Conservation (phyloP, 2,113 vertebrate genomes). For the Chascanopsetta lugubris region DNA sequence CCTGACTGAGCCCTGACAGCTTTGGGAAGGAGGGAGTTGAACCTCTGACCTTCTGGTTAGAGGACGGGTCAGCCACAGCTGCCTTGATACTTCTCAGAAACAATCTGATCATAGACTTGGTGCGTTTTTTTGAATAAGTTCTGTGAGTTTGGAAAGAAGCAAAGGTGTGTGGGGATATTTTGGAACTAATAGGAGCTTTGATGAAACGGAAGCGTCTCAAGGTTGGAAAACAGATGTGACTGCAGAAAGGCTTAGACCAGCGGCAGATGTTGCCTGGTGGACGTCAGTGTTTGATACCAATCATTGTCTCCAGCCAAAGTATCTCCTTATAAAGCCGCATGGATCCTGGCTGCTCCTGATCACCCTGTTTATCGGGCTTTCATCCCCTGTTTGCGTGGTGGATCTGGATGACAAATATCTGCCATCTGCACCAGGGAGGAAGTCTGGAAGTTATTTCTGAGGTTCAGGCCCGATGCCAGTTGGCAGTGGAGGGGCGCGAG, state of each 20-base stretch:
- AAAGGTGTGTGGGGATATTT: too few relatives aligned
- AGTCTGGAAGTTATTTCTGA: slow-evolving; percentile 51
- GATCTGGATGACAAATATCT: slow-evolving; percentile 43
- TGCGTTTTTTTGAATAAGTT: too few relatives aligned
- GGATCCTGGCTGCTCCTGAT: not conserved
- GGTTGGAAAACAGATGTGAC: not conserved
- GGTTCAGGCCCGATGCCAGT: slow-evolving; percentile 42
- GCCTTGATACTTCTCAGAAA: too few relatives aligned
- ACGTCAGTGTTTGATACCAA: slow-evolving; percentile 20
- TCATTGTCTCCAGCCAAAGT: slow-evolving; percentile 7
- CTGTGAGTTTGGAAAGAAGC: too few relatives aligned
- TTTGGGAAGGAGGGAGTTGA: too few relatives aligned
- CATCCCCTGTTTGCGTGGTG: slow-evolving; percentile 22
- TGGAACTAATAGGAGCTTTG: too few relatives aligned
- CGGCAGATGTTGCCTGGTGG: not conserved
- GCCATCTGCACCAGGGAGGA: slow-evolving; percentile 16
- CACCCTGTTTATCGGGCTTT: slow-evolving; percentile 23
- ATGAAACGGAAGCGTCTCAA: too few relatives aligned
- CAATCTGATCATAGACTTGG: too few relatives aligned
- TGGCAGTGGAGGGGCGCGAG: slow-evolving; percentile 41
- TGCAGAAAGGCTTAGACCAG: not conserved
- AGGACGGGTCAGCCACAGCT: too few relatives aligned
- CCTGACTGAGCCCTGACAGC: not conserved
- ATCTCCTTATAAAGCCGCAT: not conserved
- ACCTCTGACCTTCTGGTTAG: too few relatives aligned